Evolutionary conservation across 2,888 invertebrate genomes (phyloP), one percentile per base, ranked within the genome.

Genomic region (Drosophila demipolita): DNA sequence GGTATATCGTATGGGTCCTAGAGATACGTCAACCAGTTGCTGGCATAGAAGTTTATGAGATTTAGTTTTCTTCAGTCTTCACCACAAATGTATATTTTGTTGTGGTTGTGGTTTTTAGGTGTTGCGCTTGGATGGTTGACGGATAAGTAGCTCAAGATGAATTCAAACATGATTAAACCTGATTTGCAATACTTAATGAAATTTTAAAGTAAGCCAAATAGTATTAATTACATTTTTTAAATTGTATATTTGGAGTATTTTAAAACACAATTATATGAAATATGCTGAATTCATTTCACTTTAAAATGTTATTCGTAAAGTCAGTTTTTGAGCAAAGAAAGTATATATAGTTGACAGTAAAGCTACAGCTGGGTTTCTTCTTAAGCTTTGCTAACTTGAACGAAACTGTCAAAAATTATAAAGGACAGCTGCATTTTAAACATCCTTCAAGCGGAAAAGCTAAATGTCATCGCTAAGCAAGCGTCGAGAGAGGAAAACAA

Each of bases 391-490:
- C 59, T 49, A n/a, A 50, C 42, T 42, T 45, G 40, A 71, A 49
- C 26, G 42, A 11, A 58, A 38, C 73, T 73, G 73, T 58, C 66
- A 49, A 49, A 73, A 60, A 35, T 26, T n/a, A 9, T 38, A 29
- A 66, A 55, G 32, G 15, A 42, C 49, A 42, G 23, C 59, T 20
- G 15, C 35, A 66, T 9, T 49, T 11, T 7, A 29, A 66, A 29
- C 5, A 29, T 29, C 4, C 29, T 49, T 23, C 7, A n/a, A 11
- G 12, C 17, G 20, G n/a, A 49, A 20, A 59, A 57, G 52, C 36
- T 40, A 58, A 66, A 72, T 66, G 68, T 49, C 72, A 75, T 53
- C 59, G 62, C 33, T 62, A 49, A 75, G 50, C 59, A 57, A 58
- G 57, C 38, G 42, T 29, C 63, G 61, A 67, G 29, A 58, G 71